These are phyloP conservation scores for Drosophila albomicans DNA, from an alignment of 1,140 invertebrate species.

Conservation along the genomic window DNA sequence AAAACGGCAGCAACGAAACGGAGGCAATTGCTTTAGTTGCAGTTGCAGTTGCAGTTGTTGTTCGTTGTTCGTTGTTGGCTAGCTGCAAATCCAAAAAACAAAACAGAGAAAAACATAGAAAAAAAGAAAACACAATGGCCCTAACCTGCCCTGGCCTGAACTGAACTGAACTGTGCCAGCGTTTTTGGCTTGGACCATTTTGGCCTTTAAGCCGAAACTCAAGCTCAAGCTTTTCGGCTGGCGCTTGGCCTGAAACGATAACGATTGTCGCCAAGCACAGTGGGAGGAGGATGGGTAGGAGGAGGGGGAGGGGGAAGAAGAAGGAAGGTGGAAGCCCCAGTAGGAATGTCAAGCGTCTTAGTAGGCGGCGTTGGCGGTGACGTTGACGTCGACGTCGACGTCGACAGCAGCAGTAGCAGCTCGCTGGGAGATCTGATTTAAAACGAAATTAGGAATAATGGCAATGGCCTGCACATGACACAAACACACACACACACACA, in stretches of 20 bases:
- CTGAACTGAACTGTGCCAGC: constrained; percentile 33
- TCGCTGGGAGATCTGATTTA: constrained; percentile 79
- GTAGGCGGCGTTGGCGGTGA: constrained; percentile 49
- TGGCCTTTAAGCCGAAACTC: constrained; percentile 40
- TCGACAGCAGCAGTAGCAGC: constrained; percentile 30
- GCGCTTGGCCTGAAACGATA: constrained; percentile 47
- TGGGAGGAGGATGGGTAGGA: neutral
- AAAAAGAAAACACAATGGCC: constrained; percentile 42
- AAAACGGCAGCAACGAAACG: constrained; percentile 61
- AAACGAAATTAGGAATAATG: constrained; percentile 84
- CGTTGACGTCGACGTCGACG: constrained; percentile 25
- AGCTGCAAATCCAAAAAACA: constrained; percentile 29
- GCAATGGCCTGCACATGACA: constrained; percentile 79
- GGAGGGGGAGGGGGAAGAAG: neutral
- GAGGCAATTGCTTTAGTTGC: constrained; percentile 48
- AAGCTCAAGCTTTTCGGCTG: constrained; percentile 25
- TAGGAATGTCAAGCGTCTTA: constrained; percentile 59
- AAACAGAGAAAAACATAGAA: constrained; percentile 2
- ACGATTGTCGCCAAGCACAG: constrained; percentile 30
- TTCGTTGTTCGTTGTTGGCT: neutral
- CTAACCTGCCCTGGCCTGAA: constrained; percentile 52
- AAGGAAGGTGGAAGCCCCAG: constrained; percentile 9
- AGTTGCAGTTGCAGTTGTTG: constrained; percentile 5
- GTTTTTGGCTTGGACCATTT: constrained; percentile 44
- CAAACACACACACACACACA: constrained; percentile 54